phyloP scores from a whole-genome alignment of 2,888 invertebrate species.

The Rhimphoctona megacephalus region DNA sequence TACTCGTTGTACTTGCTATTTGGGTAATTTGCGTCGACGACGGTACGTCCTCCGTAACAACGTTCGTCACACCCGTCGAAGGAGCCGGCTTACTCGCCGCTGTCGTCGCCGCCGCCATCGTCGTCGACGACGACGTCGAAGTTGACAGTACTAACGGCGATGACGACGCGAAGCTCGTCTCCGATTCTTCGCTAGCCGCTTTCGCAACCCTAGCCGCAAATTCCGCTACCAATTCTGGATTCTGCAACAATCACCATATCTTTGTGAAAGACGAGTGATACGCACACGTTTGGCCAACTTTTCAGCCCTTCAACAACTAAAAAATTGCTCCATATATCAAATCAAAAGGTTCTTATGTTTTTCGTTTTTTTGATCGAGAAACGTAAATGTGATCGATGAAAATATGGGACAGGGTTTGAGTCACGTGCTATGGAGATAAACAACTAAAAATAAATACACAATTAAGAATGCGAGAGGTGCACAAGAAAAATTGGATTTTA shows the following conservation, averaged over 20 bases:
- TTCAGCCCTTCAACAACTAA: slow-evolving; percentile 80
- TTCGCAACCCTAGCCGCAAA: slow-evolving; percentile 83
- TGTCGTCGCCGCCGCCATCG: neutral
- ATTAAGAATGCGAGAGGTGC: slow-evolving; percentile 4
- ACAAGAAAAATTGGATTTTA: neutral
- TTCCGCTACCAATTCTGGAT: slow-evolving; percentile 81
- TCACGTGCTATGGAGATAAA: slow-evolving; percentile 21
- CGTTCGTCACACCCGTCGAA: neutral
- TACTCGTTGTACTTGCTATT: slow-evolving; percentile 36
- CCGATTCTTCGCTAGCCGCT: slow-evolving; percentile 77
- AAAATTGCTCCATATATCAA: slow-evolving; percentile 76
- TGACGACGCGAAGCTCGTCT: slow-evolving; percentile 42
- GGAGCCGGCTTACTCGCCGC: neutral
- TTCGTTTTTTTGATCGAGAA: slow-evolving; percentile 17
- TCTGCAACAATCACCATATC: slow-evolving; percentile 82
- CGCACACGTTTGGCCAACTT: slow-evolving; percentile 78
- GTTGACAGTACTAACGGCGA: slow-evolving; percentile 8
- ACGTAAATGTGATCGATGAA: slow-evolving; percentile 35
- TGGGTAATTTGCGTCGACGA: slow-evolving; percentile 22
- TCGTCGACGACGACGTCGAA: slow-evolving; percentile 14
- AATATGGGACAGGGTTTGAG: slow-evolving; percentile 19
- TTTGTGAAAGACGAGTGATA: slow-evolving; percentile 81
- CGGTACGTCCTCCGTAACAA: slow-evolving; percentile 5
- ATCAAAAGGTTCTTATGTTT: slow-evolving; percentile 52
- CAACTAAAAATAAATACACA: slow-evolving; percentile 18